A percentile compares a stretch with the other conserved stretches of the same genome.
These are phyloP conservation scores for Baryphthengus martii DNA, from an alignment of 2,113 vertebrate genomes.

Conservation along the genomic window DNA sequence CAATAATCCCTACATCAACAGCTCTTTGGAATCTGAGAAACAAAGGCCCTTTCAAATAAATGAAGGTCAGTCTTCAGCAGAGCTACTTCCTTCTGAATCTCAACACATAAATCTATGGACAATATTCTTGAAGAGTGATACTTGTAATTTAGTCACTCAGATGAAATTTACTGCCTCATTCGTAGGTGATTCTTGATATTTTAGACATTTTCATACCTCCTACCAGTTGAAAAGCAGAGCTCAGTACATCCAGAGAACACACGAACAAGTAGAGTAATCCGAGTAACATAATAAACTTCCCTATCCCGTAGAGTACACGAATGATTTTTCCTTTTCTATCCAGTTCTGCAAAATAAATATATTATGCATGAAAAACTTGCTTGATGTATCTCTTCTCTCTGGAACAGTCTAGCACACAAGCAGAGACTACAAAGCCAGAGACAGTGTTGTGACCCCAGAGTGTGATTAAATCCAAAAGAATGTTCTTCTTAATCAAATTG, in stretches of 20 bases:
- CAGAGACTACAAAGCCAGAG: not conserved
- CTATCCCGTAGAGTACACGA: conserved; percentile 73
- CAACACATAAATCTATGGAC: not conserved
- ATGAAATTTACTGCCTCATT: not conserved
- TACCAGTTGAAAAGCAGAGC: conserved; percentile 93
- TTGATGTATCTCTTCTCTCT: not conserved
- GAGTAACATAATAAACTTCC: conserved; percentile 80
- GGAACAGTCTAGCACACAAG: not conserved
- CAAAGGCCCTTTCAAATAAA: not conserved
- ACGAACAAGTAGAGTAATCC: conserved; percentile 92
- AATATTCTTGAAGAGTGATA: not conserved
- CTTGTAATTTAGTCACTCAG: not conserved
- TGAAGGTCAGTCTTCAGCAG: not conserved
- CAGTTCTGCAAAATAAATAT: conserved; percentile 78
- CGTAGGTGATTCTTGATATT: not conserved
- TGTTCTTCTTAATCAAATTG: conserved; percentile 3
- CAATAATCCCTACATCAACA: not conserved
- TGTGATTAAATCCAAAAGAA: conserved; percentile 34
- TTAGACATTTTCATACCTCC: conserved; percentile 81
- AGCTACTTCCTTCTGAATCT: not conserved
- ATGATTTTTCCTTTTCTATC: conserved; percentile 82
- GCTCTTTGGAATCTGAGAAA: not conserved
- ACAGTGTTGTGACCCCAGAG: not conserved
- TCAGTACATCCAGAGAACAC: conserved; percentile 93
- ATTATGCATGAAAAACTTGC: not conserved